These are phyloP conservation scores for Okamejei kenojei DNA, from an alignment of 2,797 vertebrate species.

Conservation along the genomic window DNA sequence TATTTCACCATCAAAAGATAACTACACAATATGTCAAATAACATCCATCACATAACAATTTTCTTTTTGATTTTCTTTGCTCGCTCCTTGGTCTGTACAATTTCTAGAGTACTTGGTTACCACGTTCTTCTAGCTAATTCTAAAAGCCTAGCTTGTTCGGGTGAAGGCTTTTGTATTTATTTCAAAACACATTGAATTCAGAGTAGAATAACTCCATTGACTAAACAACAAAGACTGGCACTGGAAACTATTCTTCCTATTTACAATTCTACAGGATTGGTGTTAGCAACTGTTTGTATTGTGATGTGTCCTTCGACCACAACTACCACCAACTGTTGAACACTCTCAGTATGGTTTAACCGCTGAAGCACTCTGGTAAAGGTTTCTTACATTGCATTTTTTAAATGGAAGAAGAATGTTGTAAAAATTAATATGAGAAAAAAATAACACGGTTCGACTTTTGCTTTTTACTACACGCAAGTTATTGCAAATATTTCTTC, in stretches of 20 bases:
- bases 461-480: not conserved
- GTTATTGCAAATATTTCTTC: not conserved
- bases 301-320: conserved; percentile 31
- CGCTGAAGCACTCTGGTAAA: not conserved
- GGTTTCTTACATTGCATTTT: not conserved
- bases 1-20: not conserved
- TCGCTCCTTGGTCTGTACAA: not conserved
- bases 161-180: conserved; percentile 35
- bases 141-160: conserved; percentile 25
- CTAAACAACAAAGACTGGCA: conserved; percentile 34
- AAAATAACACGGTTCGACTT: not conserved
- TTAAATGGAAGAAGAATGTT: not conserved
- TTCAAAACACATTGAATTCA: conserved; percentile 38
- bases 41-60: not conserved
- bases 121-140: conserved; percentile 32
- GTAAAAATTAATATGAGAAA: not conserved
- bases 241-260: conserved; percentile 34
- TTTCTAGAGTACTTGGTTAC: conserved; percentile 18
- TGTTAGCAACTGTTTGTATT: conserved; percentile 33
- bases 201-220: conserved; percentile 35
- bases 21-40: conserved; percentile 12
- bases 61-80: not conserved
- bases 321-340: conserved; percentile 31
- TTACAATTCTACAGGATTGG: conserved; percentile 32
- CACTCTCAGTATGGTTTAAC: conserved; percentile 18